Evolutionary conservation across 1,140 invertebrate species (phyloP).

Genomic region (Orchesella cincta): DNA sequence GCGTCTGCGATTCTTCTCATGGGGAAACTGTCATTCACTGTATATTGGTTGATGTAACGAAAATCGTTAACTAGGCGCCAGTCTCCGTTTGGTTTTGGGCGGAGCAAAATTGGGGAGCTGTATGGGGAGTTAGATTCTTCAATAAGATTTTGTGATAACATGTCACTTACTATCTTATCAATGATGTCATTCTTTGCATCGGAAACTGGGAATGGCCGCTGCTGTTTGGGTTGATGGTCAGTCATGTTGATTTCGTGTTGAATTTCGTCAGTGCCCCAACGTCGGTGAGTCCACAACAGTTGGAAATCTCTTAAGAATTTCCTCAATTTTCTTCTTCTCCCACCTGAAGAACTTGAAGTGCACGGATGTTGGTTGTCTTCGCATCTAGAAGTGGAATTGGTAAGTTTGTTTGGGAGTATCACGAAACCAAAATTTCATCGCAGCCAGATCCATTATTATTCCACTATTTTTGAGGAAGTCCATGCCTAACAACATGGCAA

Average conservation of each 20-base stretch:
- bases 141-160: slow-evolving; percentile 36
- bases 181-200: neutral
- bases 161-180: slow-evolving; percentile 21
- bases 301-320: neutral
- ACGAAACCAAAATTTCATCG: too few relatives aligned
- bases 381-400: too few relatives aligned
- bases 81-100: slow-evolving; percentile 5
- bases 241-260: neutral
- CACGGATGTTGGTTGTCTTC: too few relatives aligned
- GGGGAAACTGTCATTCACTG: slow-evolving; percentile 25
- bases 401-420: too few relatives aligned
- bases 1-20: slow-evolving; percentile 16
- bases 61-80: slow-evolving; percentile 31
- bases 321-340: neutral
- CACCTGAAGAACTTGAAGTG: neutral
- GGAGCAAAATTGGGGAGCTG: slow-evolving; percentile 24
- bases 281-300: neutral
- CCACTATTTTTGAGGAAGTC: too few relatives aligned
- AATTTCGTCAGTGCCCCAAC: neutral
- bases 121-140: slow-evolving; percentile 15
- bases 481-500: too few relatives aligned
- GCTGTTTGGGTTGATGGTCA: neutral
- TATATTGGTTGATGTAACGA: slow-evolving; percentile 16
- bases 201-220: neutral
- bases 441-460: too few relatives aligned